These are phyloP conservation scores for Myiotriccus ornatus DNA, from an alignment of 2,797 vertebrate species.

Conservation along the genomic window DNA sequence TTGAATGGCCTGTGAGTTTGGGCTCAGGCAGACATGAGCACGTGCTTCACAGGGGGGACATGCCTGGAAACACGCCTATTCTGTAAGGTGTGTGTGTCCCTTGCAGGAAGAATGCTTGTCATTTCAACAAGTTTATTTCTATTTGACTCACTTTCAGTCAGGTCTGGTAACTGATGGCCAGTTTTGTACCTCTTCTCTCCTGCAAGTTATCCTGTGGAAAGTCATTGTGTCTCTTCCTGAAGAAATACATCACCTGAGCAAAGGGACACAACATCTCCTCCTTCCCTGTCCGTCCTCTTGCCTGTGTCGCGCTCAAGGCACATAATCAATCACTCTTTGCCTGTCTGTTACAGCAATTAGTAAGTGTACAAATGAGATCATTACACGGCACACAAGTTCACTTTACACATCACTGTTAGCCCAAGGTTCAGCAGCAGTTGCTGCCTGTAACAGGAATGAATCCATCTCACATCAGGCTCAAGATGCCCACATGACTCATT, in stretches of 20 bases:
- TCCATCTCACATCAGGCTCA: neutral
- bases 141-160: neutral
- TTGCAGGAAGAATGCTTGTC: neutral
- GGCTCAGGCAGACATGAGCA: neutral
- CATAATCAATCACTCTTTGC: neutral
- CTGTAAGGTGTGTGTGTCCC: neutral
- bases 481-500: conserved; percentile 25
- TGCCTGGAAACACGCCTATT: neutral
- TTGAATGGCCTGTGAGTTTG: neutral
- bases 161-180: neutral
- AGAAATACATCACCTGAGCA: neutral
- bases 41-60: neutral
- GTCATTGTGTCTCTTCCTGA: neutral
- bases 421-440: neutral
- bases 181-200: neutral
- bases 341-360: neutral
- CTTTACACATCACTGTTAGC: neutral
- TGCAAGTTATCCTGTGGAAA: neutral
- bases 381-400: neutral
- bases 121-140: neutral
- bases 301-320: neutral
- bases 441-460: conserved; percentile 16
- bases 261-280: neutral
- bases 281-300: neutral
- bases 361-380: neutral